Conservation (phyloP, 1,140 invertebrate genomes). For the Apis florea region DNA sequence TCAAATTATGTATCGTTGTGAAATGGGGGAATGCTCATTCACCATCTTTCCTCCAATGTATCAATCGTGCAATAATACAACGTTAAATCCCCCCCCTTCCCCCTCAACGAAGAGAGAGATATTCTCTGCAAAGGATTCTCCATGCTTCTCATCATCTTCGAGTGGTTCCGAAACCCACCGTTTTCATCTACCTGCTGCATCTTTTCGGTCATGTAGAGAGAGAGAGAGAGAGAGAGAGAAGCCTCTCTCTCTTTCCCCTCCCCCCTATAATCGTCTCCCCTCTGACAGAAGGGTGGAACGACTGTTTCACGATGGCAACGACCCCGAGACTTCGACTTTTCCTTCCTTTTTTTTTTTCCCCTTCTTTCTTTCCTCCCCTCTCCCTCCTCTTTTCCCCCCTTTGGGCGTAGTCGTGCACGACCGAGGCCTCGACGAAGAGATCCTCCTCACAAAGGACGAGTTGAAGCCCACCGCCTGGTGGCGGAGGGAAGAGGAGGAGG, state of each 20-base stretch:
- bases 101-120: no score
- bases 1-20: no score
- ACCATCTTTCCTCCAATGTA: no score
- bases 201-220: slow-evolving; percentile 27
- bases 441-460: slow-evolving; percentile 54
- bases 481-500: no score
- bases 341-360: background rate
- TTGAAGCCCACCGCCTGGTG: background rate
- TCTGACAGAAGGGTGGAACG: slow-evolving; percentile 44
- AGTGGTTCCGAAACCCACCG: slow-evolving; percentile 2
- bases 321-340: slow-evolving; percentile 42
- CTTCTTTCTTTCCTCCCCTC: background rate
- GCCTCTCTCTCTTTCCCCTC: background rate
- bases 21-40: no score
- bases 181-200: slow-evolving; percentile 35
- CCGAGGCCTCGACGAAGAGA: slow-evolving; percentile 33
- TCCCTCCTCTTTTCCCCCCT: background rate
- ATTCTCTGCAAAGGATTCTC: no score
- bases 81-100: no score
- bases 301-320: slow-evolving; percentile 49
- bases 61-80: no score
- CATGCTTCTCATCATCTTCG: background rate
- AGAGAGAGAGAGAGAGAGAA: no score
- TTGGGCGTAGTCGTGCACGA: slow-evolving; percentile 43
- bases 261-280: slow-evolving; percentile 2